These are phyloP conservation scores for Symphodus melops DNA, from an alignment of 2,113 vertebrate genomes.

Conservation along the genomic window DNA sequence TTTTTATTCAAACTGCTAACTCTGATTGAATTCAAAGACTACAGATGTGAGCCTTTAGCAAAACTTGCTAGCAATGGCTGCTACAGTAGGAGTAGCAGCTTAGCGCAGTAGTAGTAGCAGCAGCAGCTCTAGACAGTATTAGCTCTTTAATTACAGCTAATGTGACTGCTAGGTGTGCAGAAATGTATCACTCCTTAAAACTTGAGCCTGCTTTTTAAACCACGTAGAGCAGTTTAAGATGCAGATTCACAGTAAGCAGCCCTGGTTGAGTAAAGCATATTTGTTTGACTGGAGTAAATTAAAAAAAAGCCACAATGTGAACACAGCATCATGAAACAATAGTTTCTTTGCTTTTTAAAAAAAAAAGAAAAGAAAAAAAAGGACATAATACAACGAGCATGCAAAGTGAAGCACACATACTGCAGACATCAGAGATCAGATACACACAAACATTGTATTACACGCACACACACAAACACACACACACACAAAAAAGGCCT, in stretches of 20 bases:
- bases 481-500: conserved; percentile 14
- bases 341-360: neutral
- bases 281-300: neutral
- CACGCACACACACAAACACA: neutral
- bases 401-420: conserved; percentile 25
- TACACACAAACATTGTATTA: neutral
- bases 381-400: conserved; percentile 13
- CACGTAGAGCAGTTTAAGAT: neutral
- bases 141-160: too few species aligned
- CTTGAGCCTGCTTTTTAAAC: neutral
- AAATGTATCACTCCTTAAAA: neutral
- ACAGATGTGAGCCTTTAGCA: neutral
- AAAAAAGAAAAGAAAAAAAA: conserved; percentile 4
- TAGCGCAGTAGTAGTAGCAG: too few species aligned
- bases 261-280: neutral
- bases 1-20: neutral
- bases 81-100: too few species aligned
- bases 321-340: conserved; percentile 40
- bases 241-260: neutral
- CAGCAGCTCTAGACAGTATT: too few species aligned
- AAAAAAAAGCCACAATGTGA: conserved; percentile 55
- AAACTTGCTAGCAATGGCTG: too few species aligned
- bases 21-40: neutral
- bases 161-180: too few species aligned
- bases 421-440: neutral